phyloP scores from a whole-genome alignment of 2,888 invertebrate species.

The Pristionchus exspectatus region DNA sequence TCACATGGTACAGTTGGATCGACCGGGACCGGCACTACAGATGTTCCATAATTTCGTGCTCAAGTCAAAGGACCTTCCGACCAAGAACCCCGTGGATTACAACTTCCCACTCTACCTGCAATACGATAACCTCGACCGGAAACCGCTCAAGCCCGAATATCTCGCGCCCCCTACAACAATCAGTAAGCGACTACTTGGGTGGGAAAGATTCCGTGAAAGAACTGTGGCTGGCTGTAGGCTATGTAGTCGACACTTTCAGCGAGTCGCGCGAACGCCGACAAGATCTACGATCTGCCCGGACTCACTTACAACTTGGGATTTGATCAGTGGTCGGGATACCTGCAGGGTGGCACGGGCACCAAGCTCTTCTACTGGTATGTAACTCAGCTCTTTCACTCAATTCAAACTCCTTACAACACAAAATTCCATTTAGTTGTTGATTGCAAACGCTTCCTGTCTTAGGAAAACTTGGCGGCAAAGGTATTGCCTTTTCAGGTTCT shows the following conservation, averaged over 20 bases:
- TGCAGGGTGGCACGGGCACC: constrained; percentile 72
- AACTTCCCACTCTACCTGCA: not conserved
- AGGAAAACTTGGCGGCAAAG: not conserved
- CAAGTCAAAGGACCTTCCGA: not conserved
- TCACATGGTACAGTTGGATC: constrained; percentile 89
- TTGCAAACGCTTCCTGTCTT: no score
- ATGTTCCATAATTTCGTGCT: constrained; percentile 27
- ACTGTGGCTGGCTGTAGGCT: no score
- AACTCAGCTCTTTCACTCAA: not conserved
- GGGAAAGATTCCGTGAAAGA: no score
- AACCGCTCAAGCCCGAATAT: constrained; percentile 20
- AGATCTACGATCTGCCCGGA: constrained; percentile 66
- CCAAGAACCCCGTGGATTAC: constrained; percentile 10
- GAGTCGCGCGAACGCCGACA: not conserved
- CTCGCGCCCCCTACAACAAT: not conserved
- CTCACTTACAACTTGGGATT: constrained; percentile 75
- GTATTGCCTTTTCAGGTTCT: constrained; percentile 76
- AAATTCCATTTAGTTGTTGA: not conserved
- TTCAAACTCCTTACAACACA: not conserved
- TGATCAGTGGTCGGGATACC: constrained; percentile 81
- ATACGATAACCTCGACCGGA: not conserved
- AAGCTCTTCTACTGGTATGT: constrained; percentile 78
- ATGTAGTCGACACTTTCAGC: no score
- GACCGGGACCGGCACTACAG: constrained; percentile 86
- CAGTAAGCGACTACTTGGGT: not conserved